Base-by-base conservation (phyloP, 2,113 vertebrate genomes). In the Hippocampus barbouri region DNA sequence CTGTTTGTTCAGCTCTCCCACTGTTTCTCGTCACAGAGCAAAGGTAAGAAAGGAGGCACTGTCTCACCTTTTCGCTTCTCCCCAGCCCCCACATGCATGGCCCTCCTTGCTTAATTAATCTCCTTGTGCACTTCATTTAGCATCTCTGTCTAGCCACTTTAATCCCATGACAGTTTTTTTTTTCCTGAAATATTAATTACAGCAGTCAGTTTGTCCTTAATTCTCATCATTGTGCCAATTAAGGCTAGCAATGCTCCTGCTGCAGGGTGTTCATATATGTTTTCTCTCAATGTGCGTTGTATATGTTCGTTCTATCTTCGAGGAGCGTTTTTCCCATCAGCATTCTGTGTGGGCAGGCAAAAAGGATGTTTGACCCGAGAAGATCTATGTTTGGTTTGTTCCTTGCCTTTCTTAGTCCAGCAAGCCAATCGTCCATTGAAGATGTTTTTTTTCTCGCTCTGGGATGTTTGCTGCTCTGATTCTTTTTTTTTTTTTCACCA, bases 11-110 rank as follows among this genome's bases (percentile, higher is more conserved):
- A 97, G 88, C 84, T 99, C 89, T 92, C 94, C 1, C 85, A 95
- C 80, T 92, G 86, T 83, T 99, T 99, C 91, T 94, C 95, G 68
- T 95, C 96, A 4, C 94, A 97, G 80, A 93, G 91, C 62, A 98
- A 96, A 95, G 96, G 97, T 99, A 96, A 79, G 27, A 66, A 61
- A 20, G 15, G 14, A 76, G 70, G 73, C 64, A 25, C 74, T 82
- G 51, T 84, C 73, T 82, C 63, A 60, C 68, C 67, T 68, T 72
- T 54, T 54, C 21, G n/a, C 53, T 54, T 23, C 21, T n/a, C 53
- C 16, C 56, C 16, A 38, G 25, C 59, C 59, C 59, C 14, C 15
- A 18, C 16, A 61, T 15, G 34, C 27, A 61, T 9, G 5, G 18
- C 15, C 27, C 27, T 8, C 30, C 40, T 27, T 72, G 66, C 74